Evolutionary conservation across 2,113 vertebrate species (phyloP).

Genomic region (Microtus ochrogaster): DNA sequence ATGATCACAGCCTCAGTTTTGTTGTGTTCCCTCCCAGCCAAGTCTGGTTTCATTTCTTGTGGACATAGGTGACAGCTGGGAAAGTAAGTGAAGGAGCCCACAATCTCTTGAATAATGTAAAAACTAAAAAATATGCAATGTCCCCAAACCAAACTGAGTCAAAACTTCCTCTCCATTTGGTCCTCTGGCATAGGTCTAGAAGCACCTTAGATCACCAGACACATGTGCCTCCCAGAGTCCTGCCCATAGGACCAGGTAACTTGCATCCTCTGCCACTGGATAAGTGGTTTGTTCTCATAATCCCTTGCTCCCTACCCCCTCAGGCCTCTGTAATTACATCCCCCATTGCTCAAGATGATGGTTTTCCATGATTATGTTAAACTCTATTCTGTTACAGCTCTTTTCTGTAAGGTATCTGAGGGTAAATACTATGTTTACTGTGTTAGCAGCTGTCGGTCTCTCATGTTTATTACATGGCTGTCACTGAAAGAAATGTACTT

Average conservation of each 20-base stretch:
- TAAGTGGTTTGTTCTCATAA: neutral
- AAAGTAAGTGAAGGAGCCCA: neutral
- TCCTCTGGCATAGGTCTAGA: neutral
- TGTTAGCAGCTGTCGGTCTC: neutral
- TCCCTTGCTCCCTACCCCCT: accelerated
- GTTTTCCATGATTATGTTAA: neutral
- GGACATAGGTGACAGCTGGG: neutral
- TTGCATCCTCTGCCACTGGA: neutral
- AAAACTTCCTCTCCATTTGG: neutral
- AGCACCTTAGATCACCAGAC: neutral
- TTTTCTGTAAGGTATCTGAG: neutral
- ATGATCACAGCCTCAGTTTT: neutral
- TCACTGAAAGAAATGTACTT: neutral
- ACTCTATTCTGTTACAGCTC: neutral
- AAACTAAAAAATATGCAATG: neutral
- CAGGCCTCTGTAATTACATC: neutral
- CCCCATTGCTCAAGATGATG: neutral
- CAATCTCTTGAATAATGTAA: neutral
- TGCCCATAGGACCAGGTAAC: neutral
- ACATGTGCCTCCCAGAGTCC: accelerated
- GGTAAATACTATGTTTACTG: neutral
- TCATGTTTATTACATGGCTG: neutral
- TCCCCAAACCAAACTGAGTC: too few species aligned
- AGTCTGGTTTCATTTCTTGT: neutral
- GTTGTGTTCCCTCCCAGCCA: neutral